These are phyloP conservation scores for Pyrgilauda ruficollis DNA, from an alignment of 2,113 vertebrate genomes.

Conservation along the genomic window DNA sequence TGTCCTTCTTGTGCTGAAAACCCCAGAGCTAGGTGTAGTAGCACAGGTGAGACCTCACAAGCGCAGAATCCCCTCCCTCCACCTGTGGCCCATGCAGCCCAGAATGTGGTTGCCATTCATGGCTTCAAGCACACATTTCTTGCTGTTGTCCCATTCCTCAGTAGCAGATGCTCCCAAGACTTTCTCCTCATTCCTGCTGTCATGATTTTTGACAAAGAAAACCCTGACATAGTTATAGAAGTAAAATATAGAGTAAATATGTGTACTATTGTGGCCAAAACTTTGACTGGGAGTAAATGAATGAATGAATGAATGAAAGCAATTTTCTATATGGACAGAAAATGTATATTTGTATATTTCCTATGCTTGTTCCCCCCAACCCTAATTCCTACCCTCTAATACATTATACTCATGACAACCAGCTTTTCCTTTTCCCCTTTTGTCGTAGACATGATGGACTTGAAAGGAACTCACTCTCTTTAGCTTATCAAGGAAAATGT, in stretches of 20 bases:
- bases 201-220: background rate
- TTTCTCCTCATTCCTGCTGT: background rate
- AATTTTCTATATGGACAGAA: background rate
- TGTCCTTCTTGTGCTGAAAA: background rate
- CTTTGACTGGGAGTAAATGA: background rate
- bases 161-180: background rate
- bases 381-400: background rate
- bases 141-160: background rate
- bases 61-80: background rate
- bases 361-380: background rate
- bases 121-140: background rate
- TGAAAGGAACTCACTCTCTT: background rate
- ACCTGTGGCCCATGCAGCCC: background rate
- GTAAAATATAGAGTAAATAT: background rate
- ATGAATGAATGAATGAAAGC: background rate
- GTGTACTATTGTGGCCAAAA: background rate
- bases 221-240: background rate
- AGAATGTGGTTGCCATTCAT: background rate
- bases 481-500: background rate
- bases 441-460: background rate
- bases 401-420: background rate
- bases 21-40: background rate
- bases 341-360: background rate
- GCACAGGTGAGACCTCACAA: background rate
- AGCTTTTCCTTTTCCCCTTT: background rate